Evolutionary conservation across 2,888 invertebrate genomes (phyloP), one percentile per base, ranked within the genome.

Genomic region (Ectropis crepuscularia): DNA sequence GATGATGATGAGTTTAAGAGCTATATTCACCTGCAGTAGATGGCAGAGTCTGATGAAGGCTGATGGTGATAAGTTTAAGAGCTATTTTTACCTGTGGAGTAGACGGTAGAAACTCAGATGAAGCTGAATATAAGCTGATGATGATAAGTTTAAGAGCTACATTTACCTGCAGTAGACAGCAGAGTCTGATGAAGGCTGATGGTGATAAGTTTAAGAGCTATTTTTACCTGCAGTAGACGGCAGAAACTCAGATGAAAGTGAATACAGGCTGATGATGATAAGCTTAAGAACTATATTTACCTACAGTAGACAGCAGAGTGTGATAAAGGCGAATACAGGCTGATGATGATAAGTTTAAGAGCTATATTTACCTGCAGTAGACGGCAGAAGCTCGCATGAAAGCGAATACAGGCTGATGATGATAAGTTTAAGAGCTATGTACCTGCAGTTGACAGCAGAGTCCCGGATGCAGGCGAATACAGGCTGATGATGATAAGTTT

Each of bases 281-380:
- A n/a, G n/a, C 5, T 5, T 43, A 10, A n/a, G 43, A 9, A n/a
- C n/a, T n/a, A 50, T 5, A 11, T 64, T 67, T 74, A 94, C 93
- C 97, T 96, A 94, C 98, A 98, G 84, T 97, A 96, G 53, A 98
- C 96, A 72, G 96, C 95, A 61, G 97, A 96, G 75, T 97, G 97
- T 94, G 93, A 4, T 39, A 9, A 5, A 39, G 9, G 9, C 9
- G 9, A 39, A n/a, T n/a, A n/a, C n/a, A n/a, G 6, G 39, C n/a
- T 6, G n/a, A 10, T n/a, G n/a, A n/a, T n/a, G n/a, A n/a, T n/a
- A n/a, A 2, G 5, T 9, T 5, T 43, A 10, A n/a, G 43, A 9
- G 43, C n/a, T n/a, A 50, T 5, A 11, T 64, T 67, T 74, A 94
- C 93, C 97, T 96, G 94, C 98, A 98, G 84, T 97, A 96, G 53